Evolutionary conservation across 1,140 invertebrate genomes (phyloP).

Genomic region (Pseudomyrmex concolor): DNA sequence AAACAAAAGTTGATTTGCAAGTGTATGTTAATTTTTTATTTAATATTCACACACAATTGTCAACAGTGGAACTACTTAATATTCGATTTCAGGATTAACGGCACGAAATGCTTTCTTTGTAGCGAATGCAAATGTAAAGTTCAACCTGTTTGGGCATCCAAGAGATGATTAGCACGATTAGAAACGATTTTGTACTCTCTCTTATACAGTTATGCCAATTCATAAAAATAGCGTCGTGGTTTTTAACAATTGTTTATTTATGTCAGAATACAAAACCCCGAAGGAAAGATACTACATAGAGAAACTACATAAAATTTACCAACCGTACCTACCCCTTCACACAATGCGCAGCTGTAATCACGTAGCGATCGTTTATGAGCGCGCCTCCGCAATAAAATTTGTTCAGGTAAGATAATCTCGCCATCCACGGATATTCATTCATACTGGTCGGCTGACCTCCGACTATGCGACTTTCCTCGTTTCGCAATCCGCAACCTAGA

Average conservation of each 20-base stretch:
- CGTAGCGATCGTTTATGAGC: slow-evolving; percentile 92
- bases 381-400: slow-evolving; percentile 94
- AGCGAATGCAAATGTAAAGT: slow-evolving; percentile 53
- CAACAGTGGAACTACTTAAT: not conserved
- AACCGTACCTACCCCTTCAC: slow-evolving; percentile 89
- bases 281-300: not conserved
- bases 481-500: slow-evolving; percentile 91
- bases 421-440: slow-evolving; percentile 94
- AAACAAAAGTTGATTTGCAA: not conserved
- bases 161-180: slow-evolving; percentile 23
- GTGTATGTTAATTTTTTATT: too few relatives aligned
- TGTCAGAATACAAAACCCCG: not conserved
- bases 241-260: slow-evolving; percentile 2
- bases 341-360: slow-evolving; percentile 93
- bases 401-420: slow-evolving; percentile 91
- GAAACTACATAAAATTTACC: not conserved
- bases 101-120: slow-evolving; percentile 32
- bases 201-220: slow-evolving; percentile 40
- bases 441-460: slow-evolving; percentile 89
- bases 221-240: not conserved
- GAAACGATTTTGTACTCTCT: slow-evolving; percentile 40
- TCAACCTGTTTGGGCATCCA: slow-evolving; percentile 43
- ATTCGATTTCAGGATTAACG: slow-evolving; percentile 13
- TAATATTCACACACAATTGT: not conserved
- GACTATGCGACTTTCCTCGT: slow-evolving; percentile 91